A percentile compares a stretch with the other conserved stretches of the same genome.
Evolutionary conservation across 2,797 vertebrate genomes (phyloP).

Genomic region (Cyprinella venusta): DNA sequence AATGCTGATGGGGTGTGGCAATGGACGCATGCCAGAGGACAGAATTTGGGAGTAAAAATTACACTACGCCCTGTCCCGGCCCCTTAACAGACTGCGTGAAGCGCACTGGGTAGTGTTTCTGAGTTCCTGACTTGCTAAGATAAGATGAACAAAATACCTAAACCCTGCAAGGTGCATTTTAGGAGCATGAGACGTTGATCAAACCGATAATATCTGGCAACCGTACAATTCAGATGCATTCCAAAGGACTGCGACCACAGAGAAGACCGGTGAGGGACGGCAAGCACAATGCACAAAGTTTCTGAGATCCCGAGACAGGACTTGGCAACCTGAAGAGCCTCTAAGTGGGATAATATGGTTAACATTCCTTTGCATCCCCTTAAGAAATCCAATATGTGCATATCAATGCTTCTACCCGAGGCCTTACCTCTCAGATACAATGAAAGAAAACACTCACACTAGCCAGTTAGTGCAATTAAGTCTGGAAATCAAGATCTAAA

Average conservation of each 20-base stretch:
- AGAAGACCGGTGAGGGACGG: conserved; percentile 8
- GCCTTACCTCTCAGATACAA: conserved; percentile 50
- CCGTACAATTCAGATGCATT: conserved; percentile 37
- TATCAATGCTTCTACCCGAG: conserved; percentile 56
- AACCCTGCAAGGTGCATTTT: conserved; percentile 24
- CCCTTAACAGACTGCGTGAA: background rate
- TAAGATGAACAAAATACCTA: conserved; percentile 41
- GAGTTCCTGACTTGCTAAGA: conserved; percentile 26
- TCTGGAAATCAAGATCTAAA: conserved; percentile 9
- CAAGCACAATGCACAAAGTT: conserved; percentile 54
- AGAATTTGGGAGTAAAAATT: conserved; percentile 34
- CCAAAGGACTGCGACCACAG: conserved; percentile 26
- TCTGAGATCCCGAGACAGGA: conserved; percentile 71
- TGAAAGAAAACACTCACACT: conserved; percentile 40
- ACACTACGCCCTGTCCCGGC: conserved; percentile 18
- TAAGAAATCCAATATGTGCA: conserved; percentile 73
- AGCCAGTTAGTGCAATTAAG: conserved; percentile 33
- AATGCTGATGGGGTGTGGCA: conserved; percentile 36
- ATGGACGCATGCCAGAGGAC: conserved; percentile 27
- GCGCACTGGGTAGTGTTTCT: conserved; percentile 15
- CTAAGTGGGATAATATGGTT: conserved; percentile 72
- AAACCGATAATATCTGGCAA: conserved; percentile 46
- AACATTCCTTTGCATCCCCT: conserved; percentile 75
- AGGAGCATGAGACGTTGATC: conserved; percentile 28
- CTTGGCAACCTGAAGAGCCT: conserved; percentile 63